Conservation (phyloP, 2,113 vertebrate species). For the Clupea harengus region DNA sequence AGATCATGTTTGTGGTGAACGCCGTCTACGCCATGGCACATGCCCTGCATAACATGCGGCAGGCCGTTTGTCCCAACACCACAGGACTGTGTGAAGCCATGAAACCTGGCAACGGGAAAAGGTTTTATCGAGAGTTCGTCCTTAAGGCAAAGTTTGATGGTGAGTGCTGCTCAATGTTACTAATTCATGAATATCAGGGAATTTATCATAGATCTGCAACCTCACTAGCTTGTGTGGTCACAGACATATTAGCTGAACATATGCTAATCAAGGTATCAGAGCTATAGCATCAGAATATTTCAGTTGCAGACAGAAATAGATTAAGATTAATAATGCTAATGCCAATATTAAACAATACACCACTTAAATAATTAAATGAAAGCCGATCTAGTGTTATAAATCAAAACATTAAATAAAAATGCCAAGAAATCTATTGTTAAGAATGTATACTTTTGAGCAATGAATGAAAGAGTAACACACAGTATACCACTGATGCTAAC, state of each 20-base stretch:
- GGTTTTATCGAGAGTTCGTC: conserved; percentile 95
- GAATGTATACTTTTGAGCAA: not conserved
- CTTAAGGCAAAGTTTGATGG: conserved; percentile 95
- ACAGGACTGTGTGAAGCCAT: conserved; percentile 88
- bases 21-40: conserved; percentile 94
- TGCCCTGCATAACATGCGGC: conserved; percentile 92
- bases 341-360: no score
- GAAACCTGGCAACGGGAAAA: conserved; percentile 87
- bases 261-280: no score
- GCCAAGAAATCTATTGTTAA: not conserved
- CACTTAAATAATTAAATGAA: no score
- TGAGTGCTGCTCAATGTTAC: conserved; percentile 66
- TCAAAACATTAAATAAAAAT: no score
- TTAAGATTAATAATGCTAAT: no score
- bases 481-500: not conserved
- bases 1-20: conserved; percentile 96
- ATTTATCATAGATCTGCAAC: no score
- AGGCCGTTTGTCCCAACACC: conserved; percentile 83
- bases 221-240: no score
- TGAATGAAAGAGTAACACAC: not conserved
- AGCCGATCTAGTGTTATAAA: no score
- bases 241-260: no score
- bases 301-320: no score
- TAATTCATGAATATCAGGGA: no score
- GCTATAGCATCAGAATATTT: no score